Evolutionary conservation across 2,888 invertebrate species (phyloP).

Genomic region (Eurytoma californica): DNA sequence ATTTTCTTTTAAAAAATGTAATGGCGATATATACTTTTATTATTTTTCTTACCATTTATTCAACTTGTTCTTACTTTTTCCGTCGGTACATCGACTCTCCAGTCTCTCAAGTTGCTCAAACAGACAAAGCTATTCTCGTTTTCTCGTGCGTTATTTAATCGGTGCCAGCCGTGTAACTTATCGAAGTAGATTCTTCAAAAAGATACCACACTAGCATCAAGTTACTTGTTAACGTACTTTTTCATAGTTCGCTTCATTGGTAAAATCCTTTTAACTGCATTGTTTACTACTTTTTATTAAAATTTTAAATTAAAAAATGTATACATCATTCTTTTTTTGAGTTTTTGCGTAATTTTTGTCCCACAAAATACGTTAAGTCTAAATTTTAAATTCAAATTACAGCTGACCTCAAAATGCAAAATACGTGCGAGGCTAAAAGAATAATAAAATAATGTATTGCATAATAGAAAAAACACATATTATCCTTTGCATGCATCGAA

Average conservation of each 20-base stretch:
- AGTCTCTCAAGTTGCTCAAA: conserved; percentile 37
- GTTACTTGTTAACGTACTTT: conserved; percentile 42
- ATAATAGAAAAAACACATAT: no score
- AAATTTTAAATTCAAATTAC: conserved; percentile 47
- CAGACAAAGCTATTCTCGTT: conserved; percentile 40
- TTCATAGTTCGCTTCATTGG: conserved; percentile 42
- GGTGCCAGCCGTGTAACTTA: conserved; percentile 45
- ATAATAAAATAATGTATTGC: neutral
- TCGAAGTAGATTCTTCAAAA: conserved; percentile 43
- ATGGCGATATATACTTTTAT: neutral
- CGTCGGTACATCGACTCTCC: conserved; percentile 19
- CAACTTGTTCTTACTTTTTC: conserved; percentile 37
- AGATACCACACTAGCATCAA: conserved; percentile 40
- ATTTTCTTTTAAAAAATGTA: no score
- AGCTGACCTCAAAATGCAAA: conserved; percentile 31
- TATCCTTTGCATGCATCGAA: neutral
- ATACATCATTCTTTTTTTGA: no score
- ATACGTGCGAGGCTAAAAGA: conserved; percentile 15
- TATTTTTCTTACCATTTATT: neutral
- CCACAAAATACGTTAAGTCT: conserved; percentile 19
- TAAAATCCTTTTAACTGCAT: conserved; percentile 5
- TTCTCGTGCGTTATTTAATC: conserved; percentile 49
- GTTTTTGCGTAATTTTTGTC: neutral
- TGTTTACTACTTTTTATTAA: no score
- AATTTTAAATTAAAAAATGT: no score